Evolutionary conservation across 2,888 invertebrate species (phyloP), one percentile per base, ranked within the genome.

Genomic region (Platynereis dumerilii): DNA sequence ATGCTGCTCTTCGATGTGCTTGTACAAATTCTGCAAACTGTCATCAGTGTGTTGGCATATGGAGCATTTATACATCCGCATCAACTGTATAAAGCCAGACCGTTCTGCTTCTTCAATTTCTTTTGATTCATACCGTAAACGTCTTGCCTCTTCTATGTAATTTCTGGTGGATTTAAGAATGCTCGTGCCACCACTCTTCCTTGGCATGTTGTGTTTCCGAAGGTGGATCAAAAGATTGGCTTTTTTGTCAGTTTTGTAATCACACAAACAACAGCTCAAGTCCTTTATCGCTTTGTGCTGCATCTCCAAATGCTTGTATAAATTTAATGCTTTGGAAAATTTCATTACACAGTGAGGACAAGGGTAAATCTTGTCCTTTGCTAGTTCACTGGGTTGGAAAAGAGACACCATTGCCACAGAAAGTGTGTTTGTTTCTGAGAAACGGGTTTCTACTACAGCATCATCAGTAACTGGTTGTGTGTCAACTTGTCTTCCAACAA

Each of bases 311-410:
- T 82, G 82, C 65, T 81, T 82, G 70, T 81, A 81, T 39, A 82
- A 72, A 67, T 80, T 81, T n/a, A 82, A 75, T 58, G 80, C 66
- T 64, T 80, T 81, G 10, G 79, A 69, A 72, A 82, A 82, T 61
- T 77, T 82, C 81, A 82, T 81, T 12, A 78, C 76, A 64, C 82
- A 82, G 69, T 80, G 78, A 64, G 78, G 80, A 63, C 82, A 82
- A 2, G 79, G 78, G 73, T 81, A 81, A n/a, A 79, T 76, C 67
- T 81, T 82, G 44, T 78, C 79, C 34, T 34, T 34, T 5, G 34
- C 5, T 5, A 34, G 34, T 34, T 34, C 34, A 34, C 10, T 73
- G 72, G 48, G 75, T 76, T 1, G 76, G 74, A 64, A 76, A 80
- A 34, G 34, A 7, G 34, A 34, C 34, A 34, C 34, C 34, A 34